Percentiles rank a stretch among this genome's conserved stretches.
Conservation (phyloP, 2,888 invertebrate genomes). For the Nematopogon swammerdamellus region DNA sequence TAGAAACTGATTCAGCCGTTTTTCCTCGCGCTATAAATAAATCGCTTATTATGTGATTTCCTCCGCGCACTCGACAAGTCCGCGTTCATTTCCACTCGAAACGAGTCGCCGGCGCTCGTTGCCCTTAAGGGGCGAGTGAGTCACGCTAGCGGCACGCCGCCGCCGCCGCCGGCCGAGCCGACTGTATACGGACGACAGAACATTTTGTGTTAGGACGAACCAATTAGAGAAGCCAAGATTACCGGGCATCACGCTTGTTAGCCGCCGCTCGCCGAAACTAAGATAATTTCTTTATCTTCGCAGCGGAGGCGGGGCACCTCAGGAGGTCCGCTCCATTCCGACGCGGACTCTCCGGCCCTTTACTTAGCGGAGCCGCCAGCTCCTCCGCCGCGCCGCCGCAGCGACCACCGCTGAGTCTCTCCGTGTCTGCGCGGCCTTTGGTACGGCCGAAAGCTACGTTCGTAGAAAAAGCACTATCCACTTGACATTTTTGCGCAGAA, state of each 20-base stretch:
- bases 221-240: not conserved
- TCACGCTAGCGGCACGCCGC: too few species aligned
- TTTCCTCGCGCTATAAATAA: too few species aligned
- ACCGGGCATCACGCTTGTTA: not conserved
- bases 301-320: not conserved
- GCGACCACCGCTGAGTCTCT: not conserved
- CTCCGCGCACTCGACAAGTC: too few species aligned
- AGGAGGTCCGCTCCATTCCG: not conserved
- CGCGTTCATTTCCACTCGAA: too few species aligned
- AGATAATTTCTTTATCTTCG: not conserved
- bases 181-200: too few species aligned
- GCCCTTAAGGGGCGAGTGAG: too few species aligned
- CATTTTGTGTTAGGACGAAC: not conserved
- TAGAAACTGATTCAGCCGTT: too few species aligned
- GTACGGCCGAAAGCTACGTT: not conserved
- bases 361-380: too few species aligned
- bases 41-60: too few species aligned
- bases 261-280: not conserved
- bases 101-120: too few species aligned
- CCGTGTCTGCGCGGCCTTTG: not conserved
- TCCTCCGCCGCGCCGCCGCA: not conserved
- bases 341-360: too few species aligned
- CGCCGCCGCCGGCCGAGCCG: too few species aligned
- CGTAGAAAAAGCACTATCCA: not conserved
- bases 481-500: not conserved